Evolutionary conservation across 2,113 vertebrate species (phyloP).

Genomic region (Penelope pileata): DNA sequence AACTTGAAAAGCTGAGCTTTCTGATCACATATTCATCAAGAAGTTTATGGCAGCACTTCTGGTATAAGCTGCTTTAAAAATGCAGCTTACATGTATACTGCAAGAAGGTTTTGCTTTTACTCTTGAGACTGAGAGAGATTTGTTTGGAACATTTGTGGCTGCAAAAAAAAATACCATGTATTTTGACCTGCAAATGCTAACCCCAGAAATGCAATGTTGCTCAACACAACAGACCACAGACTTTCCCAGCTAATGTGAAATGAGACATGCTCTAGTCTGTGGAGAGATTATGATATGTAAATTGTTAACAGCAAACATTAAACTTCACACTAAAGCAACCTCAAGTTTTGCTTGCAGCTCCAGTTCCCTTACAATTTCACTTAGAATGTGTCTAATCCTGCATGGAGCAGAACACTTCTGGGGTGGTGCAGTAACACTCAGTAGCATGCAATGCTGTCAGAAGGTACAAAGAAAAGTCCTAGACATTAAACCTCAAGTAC

Average conservation of each 20-base stretch:
- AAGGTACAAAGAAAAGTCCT: neutral
- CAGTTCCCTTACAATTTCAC: neutral
- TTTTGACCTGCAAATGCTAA: neutral
- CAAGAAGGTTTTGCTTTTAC: neutral
- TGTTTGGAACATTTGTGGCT: neutral
- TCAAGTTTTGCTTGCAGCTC: neutral
- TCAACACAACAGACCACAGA: neutral
- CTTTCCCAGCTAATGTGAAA: neutral
- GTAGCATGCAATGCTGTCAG: neutral
- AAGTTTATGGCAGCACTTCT: neutral
- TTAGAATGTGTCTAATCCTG: neutral
- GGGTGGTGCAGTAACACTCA: neutral
- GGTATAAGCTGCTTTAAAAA: neutral
- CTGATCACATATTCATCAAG: neutral
- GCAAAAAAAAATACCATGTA: neutral
- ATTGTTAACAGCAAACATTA: neutral
- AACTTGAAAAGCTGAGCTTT: neutral
- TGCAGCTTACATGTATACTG: neutral
- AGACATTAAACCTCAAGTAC: neutral
- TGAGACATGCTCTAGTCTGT: neutral
- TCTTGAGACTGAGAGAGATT: neutral
- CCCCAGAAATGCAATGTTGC: neutral
- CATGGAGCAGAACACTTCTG: neutral
- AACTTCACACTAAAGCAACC: neutral
- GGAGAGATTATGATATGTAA: neutral